Evolutionary conservation across 2,113 vertebrate genomes (phyloP).

Genomic region (Enhydra lutris): DNA sequence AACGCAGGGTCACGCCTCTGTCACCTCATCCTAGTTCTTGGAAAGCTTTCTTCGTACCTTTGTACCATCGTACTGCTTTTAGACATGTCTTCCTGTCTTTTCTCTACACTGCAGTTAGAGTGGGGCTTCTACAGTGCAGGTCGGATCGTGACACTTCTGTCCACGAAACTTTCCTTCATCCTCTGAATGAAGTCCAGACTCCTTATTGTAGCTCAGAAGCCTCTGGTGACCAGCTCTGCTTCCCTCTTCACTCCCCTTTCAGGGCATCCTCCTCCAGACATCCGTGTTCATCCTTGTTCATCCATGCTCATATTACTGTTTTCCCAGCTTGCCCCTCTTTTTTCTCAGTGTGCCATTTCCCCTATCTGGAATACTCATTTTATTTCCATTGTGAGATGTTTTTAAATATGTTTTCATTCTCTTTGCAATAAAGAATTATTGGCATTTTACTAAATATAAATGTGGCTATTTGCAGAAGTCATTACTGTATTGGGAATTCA

Average conservation of each 20-base stretch:
- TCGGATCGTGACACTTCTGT: neutral
- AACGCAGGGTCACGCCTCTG: neutral
- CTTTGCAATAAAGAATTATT: neutral
- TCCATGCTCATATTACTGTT: neutral
- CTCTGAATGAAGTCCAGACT: neutral
- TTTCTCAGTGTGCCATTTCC: neutral
- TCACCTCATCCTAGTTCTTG: neutral
- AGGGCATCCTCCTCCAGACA: neutral
- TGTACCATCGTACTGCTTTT: neutral
- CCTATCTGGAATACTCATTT: neutral
- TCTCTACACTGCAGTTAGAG: neutral
- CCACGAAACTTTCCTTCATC: neutral
- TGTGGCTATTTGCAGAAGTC: neutral
- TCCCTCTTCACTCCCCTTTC: neutral
- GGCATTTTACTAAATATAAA: conserved; percentile 6
- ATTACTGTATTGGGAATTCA: neutral
- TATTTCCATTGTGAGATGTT: neutral
- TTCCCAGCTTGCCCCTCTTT: neutral
- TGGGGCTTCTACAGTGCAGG: neutral
- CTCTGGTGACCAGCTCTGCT: neutral
- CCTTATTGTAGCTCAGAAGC: neutral
- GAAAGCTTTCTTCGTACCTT: neutral
- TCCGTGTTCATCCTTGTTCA: neutral
- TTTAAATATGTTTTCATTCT: neutral
- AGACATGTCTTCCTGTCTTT: neutral